phyloP scores from a whole-genome alignment of 2,797 vertebrate genomes.

The Iguana delicatissima region DNA sequence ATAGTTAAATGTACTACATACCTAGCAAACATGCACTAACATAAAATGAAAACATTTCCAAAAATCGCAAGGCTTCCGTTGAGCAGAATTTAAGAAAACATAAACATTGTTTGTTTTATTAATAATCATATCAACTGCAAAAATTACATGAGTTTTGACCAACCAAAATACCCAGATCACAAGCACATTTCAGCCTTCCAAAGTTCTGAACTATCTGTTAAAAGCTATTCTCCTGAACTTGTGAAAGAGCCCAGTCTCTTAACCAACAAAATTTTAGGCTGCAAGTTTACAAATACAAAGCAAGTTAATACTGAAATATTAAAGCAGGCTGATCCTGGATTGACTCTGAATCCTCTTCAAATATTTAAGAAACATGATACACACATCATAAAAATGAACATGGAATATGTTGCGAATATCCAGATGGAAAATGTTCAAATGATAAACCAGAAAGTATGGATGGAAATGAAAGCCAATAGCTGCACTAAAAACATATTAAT shows the following conservation, averaged over 20 bases:
- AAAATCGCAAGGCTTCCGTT: constrained; percentile 77
- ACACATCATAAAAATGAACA: constrained; percentile 69
- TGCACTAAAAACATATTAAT: constrained; percentile 71
- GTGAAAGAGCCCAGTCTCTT: constrained; percentile 52
- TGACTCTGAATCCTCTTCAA: constrained; percentile 67
- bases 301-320: constrained; percentile 72
- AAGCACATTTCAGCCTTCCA: constrained; percentile 63
- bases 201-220: constrained; percentile 52
- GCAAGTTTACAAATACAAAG: constrained; percentile 67
- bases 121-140: constrained; percentile 68
- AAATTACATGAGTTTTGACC: constrained; percentile 68
- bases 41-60: constrained; percentile 76
- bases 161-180: constrained; percentile 66
- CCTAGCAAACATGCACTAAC: constrained; percentile 76
- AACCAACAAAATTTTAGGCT: constrained; percentile 67
- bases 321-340: constrained; percentile 64
- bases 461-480: constrained; percentile 66
- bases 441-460: constrained; percentile 57
- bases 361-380: constrained; percentile 61
- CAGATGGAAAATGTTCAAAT: constrained; percentile 64
- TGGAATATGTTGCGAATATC: constrained; percentile 57
- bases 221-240: constrained; percentile 64
- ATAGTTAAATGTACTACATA: constrained; percentile 75
- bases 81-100: constrained; percentile 69
- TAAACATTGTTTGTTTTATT: constrained; percentile 57